Evolutionary conservation across 2,888 invertebrate species (phyloP).

Genomic region (Allolobophora icterica): DNA sequence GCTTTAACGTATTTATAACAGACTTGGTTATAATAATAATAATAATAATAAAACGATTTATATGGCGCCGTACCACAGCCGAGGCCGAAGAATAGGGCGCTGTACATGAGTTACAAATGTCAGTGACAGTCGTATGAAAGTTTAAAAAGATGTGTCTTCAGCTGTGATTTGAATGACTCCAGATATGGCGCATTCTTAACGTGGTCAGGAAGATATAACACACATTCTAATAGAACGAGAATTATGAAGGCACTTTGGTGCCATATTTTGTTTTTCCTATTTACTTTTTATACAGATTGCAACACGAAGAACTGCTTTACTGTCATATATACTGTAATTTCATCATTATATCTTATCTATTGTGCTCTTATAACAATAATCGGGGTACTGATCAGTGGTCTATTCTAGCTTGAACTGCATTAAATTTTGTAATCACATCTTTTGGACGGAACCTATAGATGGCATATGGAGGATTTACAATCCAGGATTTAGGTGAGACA

Average conservation of each 20-base stretch:
- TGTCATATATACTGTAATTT: not conserved
- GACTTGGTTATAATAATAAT: no score
- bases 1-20: no score
- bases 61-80: no score
- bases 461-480: not conserved
- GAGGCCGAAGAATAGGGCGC: no score
- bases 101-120: no score
- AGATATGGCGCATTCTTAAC: no score
- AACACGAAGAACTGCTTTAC: not conserved
- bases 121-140: no score
- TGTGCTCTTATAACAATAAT: not conserved
- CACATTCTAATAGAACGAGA: not conserved
- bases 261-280: not conserved
- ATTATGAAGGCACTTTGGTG: not conserved
- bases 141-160: no score
- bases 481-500: not conserved
- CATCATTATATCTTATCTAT: not conserved
- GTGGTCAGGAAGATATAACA: no score
- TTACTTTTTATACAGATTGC: not conserved
- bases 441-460: not conserved
- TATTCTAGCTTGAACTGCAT: not conserved
- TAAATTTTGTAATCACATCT: not conserved
- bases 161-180: no score
- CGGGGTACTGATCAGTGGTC: not conserved
- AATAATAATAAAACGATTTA: no score